A percentile compares a stretch with the other conserved stretches of the same genome.
These are phyloP conservation scores for Nomada ruficornis DNA, from an alignment of 2,888 invertebrate genomes.

Conservation along the genomic window DNA sequence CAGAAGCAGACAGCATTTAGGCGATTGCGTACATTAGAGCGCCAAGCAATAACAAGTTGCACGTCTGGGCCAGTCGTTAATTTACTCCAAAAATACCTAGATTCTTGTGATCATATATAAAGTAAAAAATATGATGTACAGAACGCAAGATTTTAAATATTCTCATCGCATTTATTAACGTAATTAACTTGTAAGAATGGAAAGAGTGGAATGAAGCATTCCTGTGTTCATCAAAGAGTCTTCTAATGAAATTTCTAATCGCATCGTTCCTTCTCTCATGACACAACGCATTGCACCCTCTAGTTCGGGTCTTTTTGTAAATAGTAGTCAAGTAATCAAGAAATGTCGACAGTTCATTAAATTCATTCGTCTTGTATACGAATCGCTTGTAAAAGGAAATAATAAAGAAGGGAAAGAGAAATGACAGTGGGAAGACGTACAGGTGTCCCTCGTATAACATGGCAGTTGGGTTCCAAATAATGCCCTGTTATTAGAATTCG, in stretches of 20 bases:
- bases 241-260: conserved; percentile 43
- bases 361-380: conserved; percentile 61
- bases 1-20: conserved; percentile 44
- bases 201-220: conserved; percentile 44
- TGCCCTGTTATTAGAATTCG: too few species aligned
- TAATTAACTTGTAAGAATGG: conserved; percentile 22
- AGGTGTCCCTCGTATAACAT: too few species aligned
- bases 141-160: conserved; percentile 11
- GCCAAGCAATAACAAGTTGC: conserved; percentile 67
- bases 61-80: conserved; percentile 56
- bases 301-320: conserved; percentile 50
- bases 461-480: too few species aligned
- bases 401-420: neutral
- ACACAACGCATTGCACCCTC: conserved; percentile 20
- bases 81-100: neutral
- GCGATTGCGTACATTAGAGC: conserved; percentile 44
- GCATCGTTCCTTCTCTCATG: conserved; percentile 51
- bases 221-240: conserved; percentile 56
- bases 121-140: neutral
- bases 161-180: conserved; percentile 12
- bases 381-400: conserved; percentile 59
- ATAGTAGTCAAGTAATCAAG: conserved; percentile 52
- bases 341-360: conserved; percentile 41
- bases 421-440: too few species aligned
- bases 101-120: conserved; percentile 8